A percentile compares a stretch with the other conserved stretches of the same genome.
Evolutionary conservation across 2,888 invertebrate species (phyloP).

Genomic region (Caenorhabditis angaria): DNA sequence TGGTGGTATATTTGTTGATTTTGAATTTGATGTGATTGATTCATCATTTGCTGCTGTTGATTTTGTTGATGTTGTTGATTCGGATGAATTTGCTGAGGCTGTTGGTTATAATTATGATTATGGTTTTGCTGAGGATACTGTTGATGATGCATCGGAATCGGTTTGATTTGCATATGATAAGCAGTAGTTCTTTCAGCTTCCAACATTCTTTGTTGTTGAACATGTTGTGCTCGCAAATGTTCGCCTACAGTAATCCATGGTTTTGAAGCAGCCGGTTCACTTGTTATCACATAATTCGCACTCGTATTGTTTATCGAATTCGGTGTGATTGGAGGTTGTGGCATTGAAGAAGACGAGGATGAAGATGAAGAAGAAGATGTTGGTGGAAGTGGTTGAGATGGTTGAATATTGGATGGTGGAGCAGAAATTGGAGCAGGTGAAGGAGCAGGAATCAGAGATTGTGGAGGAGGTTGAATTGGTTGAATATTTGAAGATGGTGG

Average conservation of each 20-base stretch:
- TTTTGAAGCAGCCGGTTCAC: neutral
- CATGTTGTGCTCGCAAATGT: conserved; percentile 49
- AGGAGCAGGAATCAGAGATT: too few relatives aligned
- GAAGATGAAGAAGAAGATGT: too few relatives aligned
- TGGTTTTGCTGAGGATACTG: conserved; percentile 13
- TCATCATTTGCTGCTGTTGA: neutral
- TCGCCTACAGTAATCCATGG: conserved; percentile 51
- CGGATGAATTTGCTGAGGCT: neutral
- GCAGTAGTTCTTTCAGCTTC: conserved; percentile 6
- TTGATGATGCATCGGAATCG: conserved; percentile 6
- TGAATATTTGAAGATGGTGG: too few relatives aligned
- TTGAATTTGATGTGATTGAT: conserved; percentile 3
- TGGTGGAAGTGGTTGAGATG: neutral
- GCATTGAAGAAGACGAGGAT: too few relatives aligned
- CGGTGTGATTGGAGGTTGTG: neutral
- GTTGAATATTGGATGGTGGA: neutral
- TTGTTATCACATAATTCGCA: neutral
- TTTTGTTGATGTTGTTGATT: conserved; percentile 9
- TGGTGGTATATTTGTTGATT: conserved; percentile 5
- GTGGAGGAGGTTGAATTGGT: too few relatives aligned
- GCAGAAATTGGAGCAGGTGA: neutral
- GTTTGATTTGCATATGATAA: conserved; percentile 23
- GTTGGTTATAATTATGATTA: conserved; percentile 1
- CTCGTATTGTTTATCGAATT: conserved; percentile 1
- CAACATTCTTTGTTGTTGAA: conserved; percentile 15